phyloP scores from a whole-genome alignment of 1,140 invertebrate genomes.

The Ridgeia piscesae region DNA sequence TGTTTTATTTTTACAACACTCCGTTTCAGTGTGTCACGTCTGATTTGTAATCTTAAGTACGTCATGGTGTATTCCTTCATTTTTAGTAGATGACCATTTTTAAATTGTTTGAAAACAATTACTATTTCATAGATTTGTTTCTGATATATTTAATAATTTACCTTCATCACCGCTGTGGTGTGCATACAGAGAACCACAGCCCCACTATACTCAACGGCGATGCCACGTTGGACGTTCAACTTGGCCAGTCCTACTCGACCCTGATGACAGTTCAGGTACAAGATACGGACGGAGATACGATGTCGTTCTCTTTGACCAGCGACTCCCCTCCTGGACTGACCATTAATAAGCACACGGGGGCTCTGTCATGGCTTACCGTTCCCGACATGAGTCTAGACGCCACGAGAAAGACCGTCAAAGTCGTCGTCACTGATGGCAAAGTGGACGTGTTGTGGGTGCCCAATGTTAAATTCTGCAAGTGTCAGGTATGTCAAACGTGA shows the following conservation, averaged over 20 bases:
- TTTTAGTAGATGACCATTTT: no score
- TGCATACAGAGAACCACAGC: background rate
- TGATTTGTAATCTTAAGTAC: no score
- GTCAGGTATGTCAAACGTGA: background rate
- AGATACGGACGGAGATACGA: background rate
- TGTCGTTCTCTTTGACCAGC: background rate
- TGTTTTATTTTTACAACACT: no score
- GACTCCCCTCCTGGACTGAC: background rate
- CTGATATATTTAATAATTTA: background rate
- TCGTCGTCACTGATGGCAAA: background rate
- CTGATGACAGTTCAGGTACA: background rate
- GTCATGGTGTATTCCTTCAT: no score
- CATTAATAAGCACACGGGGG: background rate
- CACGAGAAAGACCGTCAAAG: background rate
- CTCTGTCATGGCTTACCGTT: background rate
- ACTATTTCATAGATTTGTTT: background rate
- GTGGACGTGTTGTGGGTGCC: background rate
- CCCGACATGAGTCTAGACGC: background rate
- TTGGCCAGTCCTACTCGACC: background rate
- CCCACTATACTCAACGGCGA: background rate
- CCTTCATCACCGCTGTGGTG: background rate
- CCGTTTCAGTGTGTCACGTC: no score
- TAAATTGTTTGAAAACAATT: no score
- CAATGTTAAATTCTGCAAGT: background rate
- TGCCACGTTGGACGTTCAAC: background rate